Base-by-base conservation (phyloP, 1,140 invertebrate genomes). In the Idris sp. region DNA sequence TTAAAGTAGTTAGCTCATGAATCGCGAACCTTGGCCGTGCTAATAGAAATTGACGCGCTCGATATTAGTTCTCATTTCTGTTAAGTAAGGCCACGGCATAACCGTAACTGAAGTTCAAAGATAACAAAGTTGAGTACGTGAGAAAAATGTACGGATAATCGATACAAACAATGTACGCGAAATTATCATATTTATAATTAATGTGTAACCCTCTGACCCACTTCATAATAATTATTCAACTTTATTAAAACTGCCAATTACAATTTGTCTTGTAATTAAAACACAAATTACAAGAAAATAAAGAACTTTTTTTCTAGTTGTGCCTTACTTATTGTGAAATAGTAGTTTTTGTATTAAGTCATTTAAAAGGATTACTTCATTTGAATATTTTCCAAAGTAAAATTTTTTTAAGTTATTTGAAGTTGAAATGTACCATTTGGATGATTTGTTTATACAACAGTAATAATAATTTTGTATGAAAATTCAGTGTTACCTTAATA, bases 1-100 rank as follows among this genome's bases (percentile, higher is more conserved):
- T 58, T 11, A 26, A 43, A 49, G 44, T 72, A 75, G 28, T 61
- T 61, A 74, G 75, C 68, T 77, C 83, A 83, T 83, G 83, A 86
- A 78, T 76, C 48, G 78, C 46, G 61, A 81, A 84, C 84, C 84
- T 84, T 85, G 84, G 82, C 81, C 83, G 76, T 85, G 80, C 79
- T 83, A 82, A 84, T 86, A 81, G 77, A 40, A 68, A 75, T 80
- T 81, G 76, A 82, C 82, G 78, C 79, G 79, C 77, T 84, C 82
- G 78, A 77, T 77, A 75, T 68, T 44, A 73, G 44, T 72, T 56
- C 5, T 58, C 64, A 49, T 35, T 62, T 68, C 38, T 40, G 53
- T 49, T 62, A 46, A 10, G 35, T 53, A 36, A 68, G 64, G 43
- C 64, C 64, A 51, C 56, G 26, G 10, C 30, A 58, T 44, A 68